Conservation (phyloP, 53 echinoderm and acorn worm species). For the Mesocentrotus franciscanus region DNA sequence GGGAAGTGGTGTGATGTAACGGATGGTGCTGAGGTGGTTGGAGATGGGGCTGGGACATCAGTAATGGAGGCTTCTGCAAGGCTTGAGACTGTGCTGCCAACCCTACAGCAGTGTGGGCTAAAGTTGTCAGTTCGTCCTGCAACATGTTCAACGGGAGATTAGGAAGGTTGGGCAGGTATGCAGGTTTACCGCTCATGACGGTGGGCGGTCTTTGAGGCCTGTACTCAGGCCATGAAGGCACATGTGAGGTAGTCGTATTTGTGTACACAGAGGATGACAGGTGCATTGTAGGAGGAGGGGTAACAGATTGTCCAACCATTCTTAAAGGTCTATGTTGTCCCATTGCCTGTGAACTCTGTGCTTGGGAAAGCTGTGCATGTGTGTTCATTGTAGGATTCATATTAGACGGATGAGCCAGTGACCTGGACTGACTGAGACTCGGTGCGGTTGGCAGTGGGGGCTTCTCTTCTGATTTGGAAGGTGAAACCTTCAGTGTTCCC, state of each 20-base stretch:
- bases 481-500: slow-evolving; percentile 45
- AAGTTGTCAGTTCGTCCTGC: slow-evolving; percentile 56
- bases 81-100: slow-evolving; percentile 65
- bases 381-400: slow-evolving; percentile 21
- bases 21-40: slow-evolving; percentile 65
- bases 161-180: slow-evolving; percentile 58
- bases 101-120: slow-evolving; percentile 61
- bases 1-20: slow-evolving; percentile 64
- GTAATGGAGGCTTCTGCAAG: slow-evolving; percentile 63
- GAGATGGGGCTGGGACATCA: slow-evolving; percentile 40
- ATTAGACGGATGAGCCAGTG: slow-evolving; percentile 51
- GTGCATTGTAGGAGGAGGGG: slow-evolving; percentile 70
- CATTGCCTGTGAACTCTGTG: slow-evolving; percentile 55
- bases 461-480: slow-evolving; percentile 38
- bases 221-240: slow-evolving; percentile 71
- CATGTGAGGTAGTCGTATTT: slow-evolving; percentile 66
- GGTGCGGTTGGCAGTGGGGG: slow-evolving; percentile 13
- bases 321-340: slow-evolving; percentile 62
- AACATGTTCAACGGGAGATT: slow-evolving; percentile 62
- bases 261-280: slow-evolving; percentile 66
- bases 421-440: slow-evolving; percentile 2
- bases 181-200: slow-evolving; percentile 54
- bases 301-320: slow-evolving; percentile 46
- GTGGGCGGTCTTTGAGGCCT: slow-evolving; percentile 55
- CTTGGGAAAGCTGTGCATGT: slow-evolving; percentile 44